phyloP scores from a whole-genome alignment of 2,888 invertebrate species.

The Rhabditophanes sp. region DNA sequence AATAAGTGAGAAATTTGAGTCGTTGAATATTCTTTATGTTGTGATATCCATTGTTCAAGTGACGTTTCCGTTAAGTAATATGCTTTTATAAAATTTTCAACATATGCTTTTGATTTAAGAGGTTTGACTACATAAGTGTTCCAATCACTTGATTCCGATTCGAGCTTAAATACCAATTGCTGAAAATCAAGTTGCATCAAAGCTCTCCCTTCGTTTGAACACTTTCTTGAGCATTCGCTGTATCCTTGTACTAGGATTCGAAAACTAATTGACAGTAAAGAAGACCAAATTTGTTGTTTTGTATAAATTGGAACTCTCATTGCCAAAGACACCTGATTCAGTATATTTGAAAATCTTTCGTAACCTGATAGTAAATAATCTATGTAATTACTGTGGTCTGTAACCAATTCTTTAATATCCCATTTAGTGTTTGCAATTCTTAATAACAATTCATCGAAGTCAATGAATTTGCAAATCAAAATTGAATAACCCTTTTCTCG shows the following conservation, averaged over 20 bases:
- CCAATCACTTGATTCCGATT: constrained; percentile 67
- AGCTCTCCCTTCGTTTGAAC: constrained; percentile 84
- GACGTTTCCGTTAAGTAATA: constrained; percentile 77
- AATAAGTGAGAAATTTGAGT: constrained; percentile 72
- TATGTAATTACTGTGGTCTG: constrained; percentile 75
- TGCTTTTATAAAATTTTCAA: constrained; percentile 85
- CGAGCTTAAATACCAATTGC: constrained; percentile 70
- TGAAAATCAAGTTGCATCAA: constrained; percentile 94
- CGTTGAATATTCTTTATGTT: constrained; percentile 71
- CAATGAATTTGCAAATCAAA: constrained; percentile 21
- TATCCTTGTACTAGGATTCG: constrained; percentile 77
- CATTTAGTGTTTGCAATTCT: constrained; percentile 78
- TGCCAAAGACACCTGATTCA: constrained; percentile 1
- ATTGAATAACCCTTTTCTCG: constrained; percentile 16
- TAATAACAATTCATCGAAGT: constrained; percentile 51
- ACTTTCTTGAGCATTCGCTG: constrained; percentile 67
- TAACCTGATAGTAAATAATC: constrained; percentile 47
- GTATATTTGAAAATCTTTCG: background rate
- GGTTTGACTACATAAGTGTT: no score
- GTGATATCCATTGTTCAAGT: constrained; percentile 71
- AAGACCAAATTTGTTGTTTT: constrained; percentile 8
- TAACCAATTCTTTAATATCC: constrained; percentile 68
- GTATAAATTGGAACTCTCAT: constrained; percentile 3
- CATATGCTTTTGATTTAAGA: constrained; percentile 69
- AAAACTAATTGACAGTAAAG: constrained; percentile 62